Evolutionary conservation across 37 sponge, comb jelly and placozoan genomes (phyloP).

Genomic region (Beroe forskalii): DNA sequence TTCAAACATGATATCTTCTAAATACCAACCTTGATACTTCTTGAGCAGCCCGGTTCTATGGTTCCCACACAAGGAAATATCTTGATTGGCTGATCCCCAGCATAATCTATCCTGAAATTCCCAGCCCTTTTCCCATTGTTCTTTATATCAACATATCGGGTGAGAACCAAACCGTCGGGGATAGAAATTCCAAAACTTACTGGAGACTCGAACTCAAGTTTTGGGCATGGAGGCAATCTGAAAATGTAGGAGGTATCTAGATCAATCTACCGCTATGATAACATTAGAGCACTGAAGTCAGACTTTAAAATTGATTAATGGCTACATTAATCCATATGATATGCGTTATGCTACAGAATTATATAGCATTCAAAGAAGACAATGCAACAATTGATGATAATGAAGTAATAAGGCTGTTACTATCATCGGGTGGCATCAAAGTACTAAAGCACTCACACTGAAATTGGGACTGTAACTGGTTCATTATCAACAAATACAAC

Average conservation of each 20-base stretch:
- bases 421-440: too few relatives aligned
- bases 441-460: slow-evolving; percentile 52
- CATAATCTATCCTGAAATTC: slow-evolving; percentile 61
- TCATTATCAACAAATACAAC: slow-evolving; percentile 40
- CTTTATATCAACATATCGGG: slow-evolving; percentile 66
- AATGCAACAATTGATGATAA: too few relatives aligned
- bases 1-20: too few relatives aligned
- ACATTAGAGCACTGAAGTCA: too few relatives aligned
- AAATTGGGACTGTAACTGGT: slow-evolving; percentile 40
- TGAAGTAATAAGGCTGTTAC: too few relatives aligned
- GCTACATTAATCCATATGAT: too few relatives aligned
- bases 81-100: slow-evolving; percentile 65
- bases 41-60: slow-evolving; percentile 60
- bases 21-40: slow-evolving; percentile 70
- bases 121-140: slow-evolving; percentile 73
- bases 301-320: too few relatives aligned
- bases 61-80: slow-evolving; percentile 69
- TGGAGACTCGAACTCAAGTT: slow-evolving; percentile 21
- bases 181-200: slow-evolving; percentile 77
- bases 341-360: too few relatives aligned
- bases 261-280: too few relatives aligned
- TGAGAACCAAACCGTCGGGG: slow-evolving; percentile 68
- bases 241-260: too few relatives aligned
- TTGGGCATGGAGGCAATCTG: slow-evolving; percentile 55
- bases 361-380: too few relatives aligned